phyloP scores from a whole-genome alignment of 2,888 invertebrate genomes.

The Dione vanillae region DNA sequence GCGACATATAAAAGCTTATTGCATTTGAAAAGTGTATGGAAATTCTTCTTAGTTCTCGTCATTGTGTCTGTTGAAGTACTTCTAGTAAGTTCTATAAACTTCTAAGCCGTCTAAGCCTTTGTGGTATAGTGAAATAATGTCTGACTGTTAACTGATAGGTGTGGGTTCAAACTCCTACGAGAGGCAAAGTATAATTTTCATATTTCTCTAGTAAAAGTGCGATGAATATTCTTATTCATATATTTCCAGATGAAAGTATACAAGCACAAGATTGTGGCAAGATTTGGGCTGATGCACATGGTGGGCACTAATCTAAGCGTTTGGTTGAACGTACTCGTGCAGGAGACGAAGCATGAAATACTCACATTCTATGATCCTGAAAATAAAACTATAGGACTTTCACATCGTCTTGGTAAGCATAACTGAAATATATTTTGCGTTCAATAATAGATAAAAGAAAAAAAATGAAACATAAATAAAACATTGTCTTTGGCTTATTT shows the following conservation, averaged over 20 bases:
- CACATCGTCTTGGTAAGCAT: conserved; percentile 88
- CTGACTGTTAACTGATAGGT: too few relatives aligned
- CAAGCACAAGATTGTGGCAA: conserved; percentile 93
- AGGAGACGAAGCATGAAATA: conserved; percentile 98
- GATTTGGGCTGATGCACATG: conserved; percentile 99
- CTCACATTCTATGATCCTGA: conserved; percentile 95
- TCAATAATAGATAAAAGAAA: too few relatives aligned
- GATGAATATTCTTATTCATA: not conserved
- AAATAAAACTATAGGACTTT: conserved; percentile 91
- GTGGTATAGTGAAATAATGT: too few relatives aligned
- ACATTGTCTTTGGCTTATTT: too few relatives aligned
- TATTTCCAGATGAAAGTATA: conserved; percentile 94
- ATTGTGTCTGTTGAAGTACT: conserved; percentile 1
- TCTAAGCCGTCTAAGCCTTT: too few relatives aligned
- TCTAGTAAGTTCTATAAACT: not conserved
- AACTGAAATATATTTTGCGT: conserved; percentile 1
- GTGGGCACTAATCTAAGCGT: conserved; percentile 98
- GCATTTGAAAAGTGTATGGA: conserved; percentile 7
- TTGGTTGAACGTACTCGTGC: conserved; percentile 97
- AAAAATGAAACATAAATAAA: too few relatives aligned
- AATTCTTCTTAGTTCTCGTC: not conserved
- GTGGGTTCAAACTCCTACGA: too few relatives aligned
- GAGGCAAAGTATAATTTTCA: too few relatives aligned
- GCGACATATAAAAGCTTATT: conserved; percentile 23
- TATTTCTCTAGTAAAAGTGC: too few relatives aligned